These are phyloP conservation scores for Muschampia plurimacula DNA, from an alignment of 2,888 invertebrate species.

Conservation along the genomic window DNA sequence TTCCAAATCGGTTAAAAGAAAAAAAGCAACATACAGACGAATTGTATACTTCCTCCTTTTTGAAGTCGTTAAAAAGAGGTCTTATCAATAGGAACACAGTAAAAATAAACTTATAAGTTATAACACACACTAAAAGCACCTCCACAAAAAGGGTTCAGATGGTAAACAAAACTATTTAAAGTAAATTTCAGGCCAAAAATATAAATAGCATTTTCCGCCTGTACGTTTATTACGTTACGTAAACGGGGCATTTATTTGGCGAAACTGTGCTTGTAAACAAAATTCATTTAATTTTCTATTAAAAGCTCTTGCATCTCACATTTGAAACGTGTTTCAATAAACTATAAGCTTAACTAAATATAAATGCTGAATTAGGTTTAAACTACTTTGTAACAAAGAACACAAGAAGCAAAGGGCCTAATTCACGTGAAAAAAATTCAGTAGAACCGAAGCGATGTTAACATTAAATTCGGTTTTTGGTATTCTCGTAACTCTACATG, in stretches of 20 bases:
- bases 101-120: neutral
- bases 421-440: too few relatives aligned
- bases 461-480: too few relatives aligned
- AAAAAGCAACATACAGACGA: too few relatives aligned
- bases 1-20: too few relatives aligned
- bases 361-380: neutral
- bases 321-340: neutral
- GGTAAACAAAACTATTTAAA: slow-evolving; percentile 8
- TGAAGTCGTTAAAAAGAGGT: too few relatives aligned
- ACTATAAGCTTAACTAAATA: neutral
- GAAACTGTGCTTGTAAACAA: neutral
- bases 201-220: neutral
- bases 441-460: too few relatives aligned
- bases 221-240: neutral
- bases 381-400: too few relatives aligned
- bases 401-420: too few relatives aligned
- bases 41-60: too few relatives aligned
- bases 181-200: slow-evolving; percentile 8
- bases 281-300: neutral
- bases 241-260: neutral
- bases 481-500: too few relatives aligned
- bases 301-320: neutral
- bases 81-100: neutral
- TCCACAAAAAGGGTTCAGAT: neutral
- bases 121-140: neutral